Percentiles rank a stretch among this genome's conserved stretches.
phyloP scores from a whole-genome alignment of 2,888 invertebrate species.

The Metalampra italica region DNA sequence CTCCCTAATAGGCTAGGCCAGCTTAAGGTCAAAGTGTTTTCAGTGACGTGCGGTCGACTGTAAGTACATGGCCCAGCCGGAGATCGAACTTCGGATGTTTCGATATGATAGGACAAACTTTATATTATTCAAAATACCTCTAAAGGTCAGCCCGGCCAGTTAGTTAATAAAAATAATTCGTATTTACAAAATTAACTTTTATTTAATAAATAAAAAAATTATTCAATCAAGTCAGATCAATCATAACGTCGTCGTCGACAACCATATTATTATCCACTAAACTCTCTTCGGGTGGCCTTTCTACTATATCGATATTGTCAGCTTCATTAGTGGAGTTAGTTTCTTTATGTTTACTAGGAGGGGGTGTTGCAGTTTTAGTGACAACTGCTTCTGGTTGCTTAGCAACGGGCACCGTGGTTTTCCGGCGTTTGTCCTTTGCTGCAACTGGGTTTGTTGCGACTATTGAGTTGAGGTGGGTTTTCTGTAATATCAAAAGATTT shows the following conservation, averaged over 20 bases:
- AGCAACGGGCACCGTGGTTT: constrained; percentile 24
- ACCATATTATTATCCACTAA: constrained; percentile 23
- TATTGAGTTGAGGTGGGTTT: constrained; percentile 15
- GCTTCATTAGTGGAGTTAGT: not conserved
- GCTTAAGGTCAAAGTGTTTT: too few species aligned
- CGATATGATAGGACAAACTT: too few species aligned
- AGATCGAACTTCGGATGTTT: too few species aligned
- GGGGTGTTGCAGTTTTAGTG: constrained; percentile 2
- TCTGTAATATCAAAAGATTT: constrained; percentile 17
- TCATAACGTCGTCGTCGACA: constrained; percentile 34
- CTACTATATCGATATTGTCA: not conserved
- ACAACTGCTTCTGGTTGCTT: constrained; percentile 18
- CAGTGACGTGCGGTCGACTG: too few species aligned
- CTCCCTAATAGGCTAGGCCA: too few species aligned
- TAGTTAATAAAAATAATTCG: too few species aligned
- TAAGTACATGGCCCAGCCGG: too few species aligned
- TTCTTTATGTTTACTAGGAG: not conserved
- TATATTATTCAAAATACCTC: too few species aligned
- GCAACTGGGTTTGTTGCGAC: constrained; percentile 10
- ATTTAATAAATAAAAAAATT: constrained; percentile 1
- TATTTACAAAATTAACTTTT: too few species aligned
- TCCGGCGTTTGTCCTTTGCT: constrained; percentile 42
- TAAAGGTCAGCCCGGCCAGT: too few species aligned
- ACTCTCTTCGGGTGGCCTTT: constrained; percentile 6
- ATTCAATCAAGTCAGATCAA: constrained; percentile 50